These are phyloP conservation scores for Ptychoptera contaminata DNA, from an alignment of 2,888 invertebrate species.

Conservation along the genomic window DNA sequence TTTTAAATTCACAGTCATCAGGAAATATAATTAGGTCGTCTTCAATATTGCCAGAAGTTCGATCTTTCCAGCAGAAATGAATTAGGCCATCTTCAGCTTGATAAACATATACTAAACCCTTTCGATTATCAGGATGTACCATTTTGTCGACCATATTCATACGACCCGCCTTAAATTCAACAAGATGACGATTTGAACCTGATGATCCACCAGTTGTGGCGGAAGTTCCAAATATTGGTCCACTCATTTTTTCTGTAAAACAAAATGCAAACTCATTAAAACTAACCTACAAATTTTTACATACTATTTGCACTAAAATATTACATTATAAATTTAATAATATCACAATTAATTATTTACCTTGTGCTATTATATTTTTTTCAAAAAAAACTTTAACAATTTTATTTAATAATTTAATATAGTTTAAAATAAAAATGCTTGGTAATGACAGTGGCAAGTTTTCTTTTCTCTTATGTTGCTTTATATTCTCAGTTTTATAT, in stretches of 20 bases:
- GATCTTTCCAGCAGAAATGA: conserved; percentile 99
- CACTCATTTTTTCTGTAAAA: conserved; percentile 22
- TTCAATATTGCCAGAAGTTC: conserved; percentile 80
- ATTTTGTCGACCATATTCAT: conserved; percentile 81
- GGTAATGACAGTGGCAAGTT: too few relatives aligned
- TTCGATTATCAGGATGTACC: conserved; percentile 88
- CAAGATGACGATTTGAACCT: conserved; percentile 73
- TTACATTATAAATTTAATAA: too few relatives aligned
- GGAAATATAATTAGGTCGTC: conserved; percentile 98
- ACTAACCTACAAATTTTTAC: too few relatives aligned
- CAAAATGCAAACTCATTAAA: too few relatives aligned
- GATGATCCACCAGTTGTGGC: conserved; percentile 63
- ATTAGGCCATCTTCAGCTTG: conserved; percentile 95
- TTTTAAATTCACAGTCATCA: conserved; percentile 94
- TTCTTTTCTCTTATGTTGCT: too few relatives aligned
- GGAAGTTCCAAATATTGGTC: conserved; percentile 32
- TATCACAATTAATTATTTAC: too few relatives aligned
- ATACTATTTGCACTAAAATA: too few relatives aligned
- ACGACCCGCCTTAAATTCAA: conserved; percentile 92
- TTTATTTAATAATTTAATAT: too few relatives aligned
- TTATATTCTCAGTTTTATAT: too few relatives aligned
- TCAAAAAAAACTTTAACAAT: too few relatives aligned
- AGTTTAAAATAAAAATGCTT: too few relatives aligned
- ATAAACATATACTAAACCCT: conserved; percentile 87
- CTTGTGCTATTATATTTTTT: too few relatives aligned